Percentiles rank a stretch among this genome's conserved stretches.
Evolutionary conservation across 2,888 invertebrate species (phyloP).

Genomic region (Stramonita haemastoma): DNA sequence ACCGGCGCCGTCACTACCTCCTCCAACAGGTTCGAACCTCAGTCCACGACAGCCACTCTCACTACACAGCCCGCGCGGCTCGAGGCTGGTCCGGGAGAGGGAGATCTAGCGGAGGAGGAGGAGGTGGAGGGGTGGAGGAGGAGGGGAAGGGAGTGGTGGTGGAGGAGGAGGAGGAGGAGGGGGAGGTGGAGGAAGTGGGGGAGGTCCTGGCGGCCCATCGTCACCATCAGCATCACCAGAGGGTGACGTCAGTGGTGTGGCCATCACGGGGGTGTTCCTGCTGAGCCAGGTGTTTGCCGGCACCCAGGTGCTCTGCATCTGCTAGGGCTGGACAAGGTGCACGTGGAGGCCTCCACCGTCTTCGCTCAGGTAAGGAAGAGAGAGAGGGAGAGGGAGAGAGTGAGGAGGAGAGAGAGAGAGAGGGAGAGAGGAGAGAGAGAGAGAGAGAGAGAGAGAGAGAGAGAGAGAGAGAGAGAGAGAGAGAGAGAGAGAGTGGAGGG

Average conservation of each 20-base stretch:
- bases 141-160: not conserved
- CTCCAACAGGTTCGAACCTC: conserved; percentile 36
- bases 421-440: no score
- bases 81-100: conserved; percentile 5
- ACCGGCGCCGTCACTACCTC: conserved; percentile 36
- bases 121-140: not conserved
- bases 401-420: no score
- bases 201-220: not conserved
- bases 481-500: no score
- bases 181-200: not conserved
- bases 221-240: conserved; percentile 20
- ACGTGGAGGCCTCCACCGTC: conserved; percentile 31
- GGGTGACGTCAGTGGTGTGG: conserved; percentile 47
- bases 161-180: not conserved
- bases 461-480: no score
- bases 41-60: conserved; percentile 10
- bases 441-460: no score
- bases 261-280: conserved; percentile 44
- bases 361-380: conserved; percentile 39
- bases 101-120: not conserved
- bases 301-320: conserved; percentile 44
- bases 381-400: not conserved
- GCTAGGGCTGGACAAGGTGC: conserved; percentile 23
- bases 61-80: not conserved
- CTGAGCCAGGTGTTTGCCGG: conserved; percentile 46